phyloP scores from a whole-genome alignment of 2,888 invertebrate genomes.

The Sinohyriopsis cumingii region DNA sequence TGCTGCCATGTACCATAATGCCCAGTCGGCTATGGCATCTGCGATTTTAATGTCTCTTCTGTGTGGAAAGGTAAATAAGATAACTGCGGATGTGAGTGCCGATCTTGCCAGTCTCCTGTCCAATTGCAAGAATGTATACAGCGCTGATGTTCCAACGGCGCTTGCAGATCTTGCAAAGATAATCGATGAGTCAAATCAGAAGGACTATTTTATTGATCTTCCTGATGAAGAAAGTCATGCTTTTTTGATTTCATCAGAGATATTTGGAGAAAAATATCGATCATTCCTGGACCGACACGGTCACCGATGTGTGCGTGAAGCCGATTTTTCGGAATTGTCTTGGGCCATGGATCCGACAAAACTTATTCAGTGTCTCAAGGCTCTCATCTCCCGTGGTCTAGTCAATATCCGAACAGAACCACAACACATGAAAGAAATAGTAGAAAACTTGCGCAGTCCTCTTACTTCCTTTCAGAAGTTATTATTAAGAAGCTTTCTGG shows the following conservation, averaged over 20 bases:
- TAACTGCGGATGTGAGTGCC: no score
- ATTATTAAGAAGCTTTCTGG: conserved; percentile 5
- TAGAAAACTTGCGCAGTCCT: conserved; percentile 4
- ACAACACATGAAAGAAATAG: neutral
- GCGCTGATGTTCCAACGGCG: conserved; percentile 8
- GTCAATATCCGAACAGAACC: neutral
- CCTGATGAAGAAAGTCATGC: neutral
- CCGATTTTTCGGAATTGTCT: conserved; percentile 47
- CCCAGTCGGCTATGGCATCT: no score
- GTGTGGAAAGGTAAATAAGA: no score
- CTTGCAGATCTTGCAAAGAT: conserved; percentile 5
- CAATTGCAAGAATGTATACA: no score
- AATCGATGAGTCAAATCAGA: neutral
- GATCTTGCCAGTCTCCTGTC: no score
- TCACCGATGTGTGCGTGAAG: conserved; percentile 78
- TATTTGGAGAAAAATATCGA: no score
- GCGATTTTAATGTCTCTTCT: no score
- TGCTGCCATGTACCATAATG: no score
- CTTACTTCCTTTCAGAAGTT: neutral
- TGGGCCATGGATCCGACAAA: conserved; percentile 42
- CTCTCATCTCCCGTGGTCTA: conserved; percentile 72
- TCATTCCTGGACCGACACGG: conserved; percentile 81
- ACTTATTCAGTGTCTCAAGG: conserved; percentile 61
- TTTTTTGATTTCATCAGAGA: no score
- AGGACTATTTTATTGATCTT: neutral